Conservation (phyloP, 2,113 vertebrate genomes). For the Ochotona princeps region DNA sequence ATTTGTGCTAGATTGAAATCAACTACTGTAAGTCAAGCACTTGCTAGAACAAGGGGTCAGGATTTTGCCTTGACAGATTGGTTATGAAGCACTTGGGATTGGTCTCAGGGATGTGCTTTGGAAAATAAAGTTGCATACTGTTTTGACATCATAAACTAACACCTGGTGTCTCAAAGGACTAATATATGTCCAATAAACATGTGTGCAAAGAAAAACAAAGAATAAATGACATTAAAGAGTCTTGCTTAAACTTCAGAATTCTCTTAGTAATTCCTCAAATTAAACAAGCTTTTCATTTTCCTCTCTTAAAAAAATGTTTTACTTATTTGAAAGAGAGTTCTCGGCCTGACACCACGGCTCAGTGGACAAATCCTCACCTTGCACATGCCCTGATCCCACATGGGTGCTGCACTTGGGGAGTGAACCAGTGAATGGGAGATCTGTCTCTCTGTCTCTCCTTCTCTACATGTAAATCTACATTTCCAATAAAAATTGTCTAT, state of each 20-base stretch:
- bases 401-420: too few species aligned
- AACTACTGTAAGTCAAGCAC: background rate
- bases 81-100: background rate
- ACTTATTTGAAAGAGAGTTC: too few species aligned
- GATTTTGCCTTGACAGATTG: background rate
- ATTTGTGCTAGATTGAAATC: constrained; percentile 40
- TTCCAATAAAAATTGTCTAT: too few species aligned
- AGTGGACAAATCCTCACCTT: too few species aligned
- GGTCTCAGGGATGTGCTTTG: background rate
- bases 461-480: too few species aligned
- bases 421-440: too few species aligned
- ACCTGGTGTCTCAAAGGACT: constrained; percentile 13
- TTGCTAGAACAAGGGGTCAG: background rate
- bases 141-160: constrained; percentile 46
- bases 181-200: constrained; percentile 9
- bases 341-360: too few species aligned
- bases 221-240: constrained; percentile 55
- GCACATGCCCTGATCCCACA: too few species aligned
- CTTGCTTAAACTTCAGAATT: constrained; percentile 17
- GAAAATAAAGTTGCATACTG: background rate
- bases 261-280: constrained; percentile 36
- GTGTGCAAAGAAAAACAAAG: constrained; percentile 37
- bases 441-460: constrained; percentile 20
- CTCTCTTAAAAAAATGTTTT: too few species aligned
- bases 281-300: constrained; percentile 55